Base-by-base conservation (phyloP, 1,140 invertebrate genomes). In the Fopius arisanus region DNA sequence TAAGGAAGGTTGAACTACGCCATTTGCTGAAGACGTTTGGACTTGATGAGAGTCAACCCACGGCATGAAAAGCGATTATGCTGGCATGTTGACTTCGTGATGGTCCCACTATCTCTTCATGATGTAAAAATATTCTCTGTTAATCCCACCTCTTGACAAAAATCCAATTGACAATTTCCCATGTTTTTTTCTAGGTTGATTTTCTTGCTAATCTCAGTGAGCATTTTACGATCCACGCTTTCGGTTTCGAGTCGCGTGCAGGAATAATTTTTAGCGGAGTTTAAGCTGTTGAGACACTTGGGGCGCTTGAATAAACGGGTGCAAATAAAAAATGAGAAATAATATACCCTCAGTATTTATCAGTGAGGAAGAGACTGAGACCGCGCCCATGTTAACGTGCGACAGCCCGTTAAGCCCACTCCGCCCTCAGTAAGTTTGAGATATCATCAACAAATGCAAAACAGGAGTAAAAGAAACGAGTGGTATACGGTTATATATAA, bases 361-460 rank as follows among this genome's bases (percentile, higher is more conserved):
- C 65, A 43, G 26, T 41, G 67, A 67, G 70, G 43, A 70, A 73
- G 65, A 71, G 54, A 68, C 37, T 26, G 48, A 70, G 62, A 72
- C 62, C 76, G 70, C 73, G 41, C 76, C 76, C 73, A 77, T 75
- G 76, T 48, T 67, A 48, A 43, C 51, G 21, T 26, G 41, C 51
- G 63, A 76, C 68, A 63, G 71, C 67, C 73, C 70, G 73, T 77
- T 77, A 77, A 77, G 70, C 76, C 73, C 68, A 77, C 76, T 77
- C 70, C 59, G 69, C 62, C 73, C 31, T 59, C 70, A 28, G 63
- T 59, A 33, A 7, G 19, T 37, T 43, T 66, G 68, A 70, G 76
- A 77, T 77, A 77, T 75, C 73, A 77, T 77, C 76, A 66, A 73
- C 59, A 62, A 70, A 77, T 74, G 70, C 72, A 75, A 73, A 77